Conservation (phyloP, 2,888 invertebrate species). For the Cheilosia soror region DNA sequence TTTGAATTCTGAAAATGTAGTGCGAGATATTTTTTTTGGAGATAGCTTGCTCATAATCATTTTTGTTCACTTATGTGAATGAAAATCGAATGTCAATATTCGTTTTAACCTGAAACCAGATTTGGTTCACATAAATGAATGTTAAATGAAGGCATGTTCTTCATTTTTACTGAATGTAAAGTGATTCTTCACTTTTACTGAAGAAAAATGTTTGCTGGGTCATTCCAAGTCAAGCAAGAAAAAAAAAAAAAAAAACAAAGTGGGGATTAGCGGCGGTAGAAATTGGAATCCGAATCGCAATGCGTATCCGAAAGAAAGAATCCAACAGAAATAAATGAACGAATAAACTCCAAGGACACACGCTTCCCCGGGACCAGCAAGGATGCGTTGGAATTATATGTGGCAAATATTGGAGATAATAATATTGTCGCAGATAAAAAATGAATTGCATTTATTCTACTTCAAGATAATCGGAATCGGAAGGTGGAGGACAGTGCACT, state of each 20-base stretch:
- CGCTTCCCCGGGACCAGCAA: not conserved
- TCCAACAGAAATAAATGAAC: not conserved
- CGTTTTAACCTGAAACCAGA: too few species aligned
- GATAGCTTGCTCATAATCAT: too few species aligned
- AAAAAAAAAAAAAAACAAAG: conserved; percentile 38
- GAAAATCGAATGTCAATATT: too few species aligned
- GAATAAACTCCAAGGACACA: conserved; percentile 11
- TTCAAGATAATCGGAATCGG: not conserved
- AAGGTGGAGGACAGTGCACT: not conserved
- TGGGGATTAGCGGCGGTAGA: conserved; percentile 50
- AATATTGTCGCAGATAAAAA: conserved; percentile 56
- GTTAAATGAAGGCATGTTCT: too few species aligned
- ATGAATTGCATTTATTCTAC: conserved; percentile 59
- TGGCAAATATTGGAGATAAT: conserved; percentile 41
- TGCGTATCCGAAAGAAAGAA: conserved; percentile 16
- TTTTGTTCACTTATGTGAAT: too few species aligned
- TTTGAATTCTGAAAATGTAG: too few species aligned
- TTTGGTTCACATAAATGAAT: too few species aligned
- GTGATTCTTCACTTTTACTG: too few species aligned
- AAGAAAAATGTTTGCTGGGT: too few species aligned
- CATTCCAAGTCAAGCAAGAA: conserved; percentile 3
- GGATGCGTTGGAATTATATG: conserved; percentile 40
- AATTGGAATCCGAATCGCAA: conserved; percentile 60
- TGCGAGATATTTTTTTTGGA: too few species aligned
- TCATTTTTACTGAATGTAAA: too few species aligned